A percentile compares a stretch with the other conserved stretches of the same genome.
These are phyloP conservation scores for Penelope pileata DNA, from an alignment of 2,113 vertebrate species.

Conservation along the genomic window DNA sequence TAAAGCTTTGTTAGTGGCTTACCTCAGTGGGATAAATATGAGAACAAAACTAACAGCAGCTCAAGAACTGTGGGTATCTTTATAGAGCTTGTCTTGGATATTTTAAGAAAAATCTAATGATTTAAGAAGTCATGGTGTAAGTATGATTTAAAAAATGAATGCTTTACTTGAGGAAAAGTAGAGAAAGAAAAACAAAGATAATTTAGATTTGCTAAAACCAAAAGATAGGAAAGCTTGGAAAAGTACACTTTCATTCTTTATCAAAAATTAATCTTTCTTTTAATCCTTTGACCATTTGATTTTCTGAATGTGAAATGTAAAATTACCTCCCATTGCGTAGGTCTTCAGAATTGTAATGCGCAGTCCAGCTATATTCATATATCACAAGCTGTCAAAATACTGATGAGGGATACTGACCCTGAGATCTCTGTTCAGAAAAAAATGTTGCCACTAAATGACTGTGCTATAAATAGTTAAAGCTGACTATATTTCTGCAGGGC, in stretches of 20 bases:
- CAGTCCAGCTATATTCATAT: not conserved
- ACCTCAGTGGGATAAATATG: not conserved
- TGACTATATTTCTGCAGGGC: not conserved
- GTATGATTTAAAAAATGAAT: not conserved
- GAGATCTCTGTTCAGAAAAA: not conserved
- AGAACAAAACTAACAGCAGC: not conserved
- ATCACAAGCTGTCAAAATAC: not conserved
- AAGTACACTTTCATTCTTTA: not conserved
- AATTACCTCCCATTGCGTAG: not conserved
- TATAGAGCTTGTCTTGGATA: not conserved
- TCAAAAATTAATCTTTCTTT: conserved; percentile 8
- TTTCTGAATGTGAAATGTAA: not conserved
- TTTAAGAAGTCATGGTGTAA: not conserved
- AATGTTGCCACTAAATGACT: conserved; percentile 7
- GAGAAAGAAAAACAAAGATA: not conserved
- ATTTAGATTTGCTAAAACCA: not conserved
- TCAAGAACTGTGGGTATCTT: not conserved
- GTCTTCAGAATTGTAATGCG: not conserved
- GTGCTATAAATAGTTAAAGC: conserved; percentile 11
- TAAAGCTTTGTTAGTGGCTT: not conserved
- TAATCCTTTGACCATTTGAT: not conserved
- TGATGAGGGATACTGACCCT: not conserved
- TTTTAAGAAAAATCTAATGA: not conserved
- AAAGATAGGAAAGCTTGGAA: not conserved
- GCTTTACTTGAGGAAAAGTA: not conserved